Conservation (phyloP, 2,113 vertebrate species). For the Chunga burmeisteri region DNA sequence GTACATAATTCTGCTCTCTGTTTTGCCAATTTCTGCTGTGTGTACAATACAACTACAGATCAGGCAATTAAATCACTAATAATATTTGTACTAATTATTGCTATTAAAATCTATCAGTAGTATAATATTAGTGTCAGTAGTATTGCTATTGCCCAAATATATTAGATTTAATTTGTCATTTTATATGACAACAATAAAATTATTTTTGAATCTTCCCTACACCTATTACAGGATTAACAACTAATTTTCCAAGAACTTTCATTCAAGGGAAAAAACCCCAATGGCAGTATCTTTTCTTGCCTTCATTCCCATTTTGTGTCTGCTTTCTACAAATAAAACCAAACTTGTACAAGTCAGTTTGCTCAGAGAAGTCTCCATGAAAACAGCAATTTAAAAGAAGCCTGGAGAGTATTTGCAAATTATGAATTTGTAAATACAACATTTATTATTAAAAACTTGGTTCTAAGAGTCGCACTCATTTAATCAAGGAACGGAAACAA, state of each 20-base stretch:
- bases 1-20: neutral
- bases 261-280: neutral
- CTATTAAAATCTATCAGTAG: neutral
- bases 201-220: neutral
- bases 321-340: neutral
- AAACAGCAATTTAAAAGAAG: slow-evolving; percentile 42
- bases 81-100: neutral
- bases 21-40: neutral
- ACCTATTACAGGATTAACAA: neutral
- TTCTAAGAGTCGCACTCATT: neutral
- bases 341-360: slow-evolving; percentile 9
- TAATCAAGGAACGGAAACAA: slow-evolving; percentile 40
- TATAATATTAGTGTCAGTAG: neutral
- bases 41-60: neutral
- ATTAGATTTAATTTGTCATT: neutral
- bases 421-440: slow-evolving; percentile 57
- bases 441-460: slow-evolving; percentile 57
- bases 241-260: neutral
- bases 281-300: neutral
- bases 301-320: neutral
- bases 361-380: neutral
- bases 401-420: slow-evolving; percentile 44
- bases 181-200: neutral
- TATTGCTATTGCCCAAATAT: neutral
- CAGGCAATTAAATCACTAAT: neutral